phyloP scores from a whole-genome alignment of 2,797 vertebrate species.

The Gambelia wislizenii region DNA sequence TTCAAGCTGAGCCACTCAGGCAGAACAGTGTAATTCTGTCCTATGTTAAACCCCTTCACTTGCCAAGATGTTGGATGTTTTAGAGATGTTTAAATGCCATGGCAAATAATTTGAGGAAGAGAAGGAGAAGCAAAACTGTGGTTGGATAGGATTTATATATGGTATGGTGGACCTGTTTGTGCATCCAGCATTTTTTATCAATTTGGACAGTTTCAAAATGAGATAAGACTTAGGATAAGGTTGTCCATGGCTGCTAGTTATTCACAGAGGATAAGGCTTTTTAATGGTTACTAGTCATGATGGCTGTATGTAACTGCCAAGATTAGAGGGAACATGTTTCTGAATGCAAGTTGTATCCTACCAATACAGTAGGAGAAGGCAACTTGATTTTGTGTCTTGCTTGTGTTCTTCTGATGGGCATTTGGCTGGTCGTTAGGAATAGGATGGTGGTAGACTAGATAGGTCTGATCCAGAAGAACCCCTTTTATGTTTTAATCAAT shows the following conservation, averaged over 20 bases:
- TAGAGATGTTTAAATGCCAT: slow-evolving; percentile 29
- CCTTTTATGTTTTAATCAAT: not conserved
- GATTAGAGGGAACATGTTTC: not conserved
- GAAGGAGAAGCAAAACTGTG: slow-evolving; percentile 61
- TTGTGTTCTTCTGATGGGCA: not conserved
- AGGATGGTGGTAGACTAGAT: not conserved
- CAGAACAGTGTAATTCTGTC: slow-evolving; percentile 24
- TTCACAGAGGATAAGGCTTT: not conserved
- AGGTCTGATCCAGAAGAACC: not conserved
- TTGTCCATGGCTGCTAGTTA: not conserved
- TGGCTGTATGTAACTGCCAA: not conserved
- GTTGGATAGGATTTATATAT: slow-evolving; percentile 28
- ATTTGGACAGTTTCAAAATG: not conserved
- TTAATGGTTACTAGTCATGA: not conserved
- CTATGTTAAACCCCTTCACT: slow-evolving; percentile 56
- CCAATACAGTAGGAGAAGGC: not conserved
- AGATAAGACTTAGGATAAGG: not conserved
- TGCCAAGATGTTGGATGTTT: not conserved
- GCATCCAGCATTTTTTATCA: not conserved
- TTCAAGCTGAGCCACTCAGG: slow-evolving; percentile 11
- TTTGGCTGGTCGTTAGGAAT: not conserved
- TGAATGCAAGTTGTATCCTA: not conserved
- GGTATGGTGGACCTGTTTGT: not conserved
- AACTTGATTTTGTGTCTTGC: not conserved
- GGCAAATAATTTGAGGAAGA: slow-evolving; percentile 37